Conservation (phyloP, 1,140 invertebrate genomes). For the Armadillidium nasatum region DNA sequence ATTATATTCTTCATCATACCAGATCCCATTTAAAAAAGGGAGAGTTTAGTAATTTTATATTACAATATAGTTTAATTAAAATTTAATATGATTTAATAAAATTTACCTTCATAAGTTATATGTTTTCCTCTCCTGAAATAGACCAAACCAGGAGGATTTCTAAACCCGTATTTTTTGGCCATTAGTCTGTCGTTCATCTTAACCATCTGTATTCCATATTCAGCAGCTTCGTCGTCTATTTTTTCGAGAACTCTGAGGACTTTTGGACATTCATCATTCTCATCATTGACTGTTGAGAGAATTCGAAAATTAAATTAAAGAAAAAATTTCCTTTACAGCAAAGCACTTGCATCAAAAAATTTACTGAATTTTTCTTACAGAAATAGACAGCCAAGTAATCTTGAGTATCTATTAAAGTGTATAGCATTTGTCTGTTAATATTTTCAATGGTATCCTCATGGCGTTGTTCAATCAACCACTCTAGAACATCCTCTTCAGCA, state of each 20-base stretch:
- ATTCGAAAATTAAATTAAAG: not conserved
- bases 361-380: constrained; percentile 63
- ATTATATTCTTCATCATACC: constrained; percentile 78
- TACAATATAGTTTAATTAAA: no score
- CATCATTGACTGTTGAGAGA: constrained; percentile 66
- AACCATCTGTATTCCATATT: constrained; percentile 87
- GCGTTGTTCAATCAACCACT: constrained; percentile 87
- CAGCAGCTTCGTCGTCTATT: constrained; percentile 83
- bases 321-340: not conserved
- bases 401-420: constrained; percentile 80
- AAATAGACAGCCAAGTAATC: constrained; percentile 89
- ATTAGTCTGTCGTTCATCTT: constrained; percentile 83
- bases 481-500: constrained; percentile 75
- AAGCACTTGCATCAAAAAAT: not conserved
- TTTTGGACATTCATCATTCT: constrained; percentile 69
- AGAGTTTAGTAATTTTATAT: no score
- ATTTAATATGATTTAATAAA: no score
- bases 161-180: constrained; percentile 89
- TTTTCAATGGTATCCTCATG: constrained; percentile 89
- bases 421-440: constrained; percentile 75
- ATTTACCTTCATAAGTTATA: constrained; percentile 78
- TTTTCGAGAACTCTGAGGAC: constrained; percentile 60
- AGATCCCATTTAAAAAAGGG: no score
- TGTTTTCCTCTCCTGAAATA: constrained; percentile 86
- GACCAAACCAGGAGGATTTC: constrained; percentile 81